phyloP scores from a whole-genome alignment of 2,113 vertebrate genomes.

The Amphilophus citrinellus region DNA sequence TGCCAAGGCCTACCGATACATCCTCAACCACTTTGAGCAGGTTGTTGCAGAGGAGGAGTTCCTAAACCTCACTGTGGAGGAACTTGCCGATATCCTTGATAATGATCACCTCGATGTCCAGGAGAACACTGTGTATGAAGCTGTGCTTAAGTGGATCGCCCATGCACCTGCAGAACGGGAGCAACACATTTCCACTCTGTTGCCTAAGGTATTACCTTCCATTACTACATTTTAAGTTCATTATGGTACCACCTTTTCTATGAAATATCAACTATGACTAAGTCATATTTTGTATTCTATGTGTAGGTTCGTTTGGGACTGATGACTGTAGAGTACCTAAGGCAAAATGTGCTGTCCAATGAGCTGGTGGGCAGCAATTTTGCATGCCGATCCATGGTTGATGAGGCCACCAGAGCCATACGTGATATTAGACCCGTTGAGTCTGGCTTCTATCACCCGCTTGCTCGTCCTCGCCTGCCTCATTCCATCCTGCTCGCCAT shows the following conservation, averaged over 20 bases:
- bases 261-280: too few relatives aligned
- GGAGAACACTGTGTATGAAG: slow-evolving; percentile 33
- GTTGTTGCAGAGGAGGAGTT: slow-evolving; percentile 79
- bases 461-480: slow-evolving; percentile 51
- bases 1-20: slow-evolving; percentile 78
- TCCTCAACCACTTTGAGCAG: slow-evolving; percentile 85
- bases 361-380: neutral
- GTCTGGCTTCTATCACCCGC: rapidly evolving
- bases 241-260: too few relatives aligned
- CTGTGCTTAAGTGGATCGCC: slow-evolving; percentile 45
- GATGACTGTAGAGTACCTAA: neutral
- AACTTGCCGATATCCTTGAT: slow-evolving; percentile 81
- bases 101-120: slow-evolving; percentile 57
- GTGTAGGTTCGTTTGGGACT: slow-evolving; percentile 42
- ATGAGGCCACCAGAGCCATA: rapidly evolving
- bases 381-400: neutral
- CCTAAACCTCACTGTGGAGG: slow-evolving; percentile 77
- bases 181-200: slow-evolving; percentile 8
- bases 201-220: slow-evolving; percentile 51
- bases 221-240: too few relatives aligned
- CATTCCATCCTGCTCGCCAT: slow-evolving; percentile 40
- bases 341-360: neutral
- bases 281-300: neutral
- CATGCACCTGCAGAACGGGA: slow-evolving; percentile 5
- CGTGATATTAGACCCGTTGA: rapidly evolving